Evolutionary conservation across 2,797 vertebrate species (phyloP).

Genomic region (Sebastes cheni): DNA sequence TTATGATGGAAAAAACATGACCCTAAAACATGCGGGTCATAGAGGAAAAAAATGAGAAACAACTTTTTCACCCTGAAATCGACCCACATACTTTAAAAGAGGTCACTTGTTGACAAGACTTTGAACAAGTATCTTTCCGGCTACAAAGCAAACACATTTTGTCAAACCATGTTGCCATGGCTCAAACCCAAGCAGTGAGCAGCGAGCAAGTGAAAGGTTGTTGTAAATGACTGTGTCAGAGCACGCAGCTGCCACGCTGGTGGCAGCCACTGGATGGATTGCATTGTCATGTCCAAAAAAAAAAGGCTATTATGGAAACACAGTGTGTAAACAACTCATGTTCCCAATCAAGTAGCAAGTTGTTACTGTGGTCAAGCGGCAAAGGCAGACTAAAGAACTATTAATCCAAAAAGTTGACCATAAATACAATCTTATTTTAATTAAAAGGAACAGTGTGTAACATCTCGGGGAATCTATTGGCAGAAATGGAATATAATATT

Average conservation of each 20-base stretch:
- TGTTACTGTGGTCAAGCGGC: not conserved
- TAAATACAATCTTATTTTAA: not conserved
- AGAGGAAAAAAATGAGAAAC: not conserved
- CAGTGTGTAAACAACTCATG: conserved; percentile 46
- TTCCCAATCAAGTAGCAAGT: conserved; percentile 23
- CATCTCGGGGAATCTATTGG: too few relatives aligned
- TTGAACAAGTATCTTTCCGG: conserved; percentile 34
- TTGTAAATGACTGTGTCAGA: conserved; percentile 51
- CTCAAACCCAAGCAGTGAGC: conserved; percentile 44
- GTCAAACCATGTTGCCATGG: conserved; percentile 48
- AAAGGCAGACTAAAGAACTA: not conserved
- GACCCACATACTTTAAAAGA: conserved; percentile 36
- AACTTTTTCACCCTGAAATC: conserved; percentile 4
- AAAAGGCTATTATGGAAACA: conserved; percentile 55
- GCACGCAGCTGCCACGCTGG: conserved; percentile 53
- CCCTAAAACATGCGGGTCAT: not conserved
- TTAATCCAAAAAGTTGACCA: not conserved
- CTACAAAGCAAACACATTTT: conserved; percentile 41
- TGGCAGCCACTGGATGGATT: conserved; percentile 61
- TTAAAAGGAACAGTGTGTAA: not conserved
- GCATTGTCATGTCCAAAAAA: conserved; percentile 46
- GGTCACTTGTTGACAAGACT: conserved; percentile 31
- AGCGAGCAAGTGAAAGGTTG: conserved; percentile 66
- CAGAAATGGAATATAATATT: too few relatives aligned
- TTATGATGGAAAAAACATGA: not conserved